phyloP scores from a whole-genome alignment of 2,888 invertebrate genomes.

The Blomia tropicalis region DNA sequence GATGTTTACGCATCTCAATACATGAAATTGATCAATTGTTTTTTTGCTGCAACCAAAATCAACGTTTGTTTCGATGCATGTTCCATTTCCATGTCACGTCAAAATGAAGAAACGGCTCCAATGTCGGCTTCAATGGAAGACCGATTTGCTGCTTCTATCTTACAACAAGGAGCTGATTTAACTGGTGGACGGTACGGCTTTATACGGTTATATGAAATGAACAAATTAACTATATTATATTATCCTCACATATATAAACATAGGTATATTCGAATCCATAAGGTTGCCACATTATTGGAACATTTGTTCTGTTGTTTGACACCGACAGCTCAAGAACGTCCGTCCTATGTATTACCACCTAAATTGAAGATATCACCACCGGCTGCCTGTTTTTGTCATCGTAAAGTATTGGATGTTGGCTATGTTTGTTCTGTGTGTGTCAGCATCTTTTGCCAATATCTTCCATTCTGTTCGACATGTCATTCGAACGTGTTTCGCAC shows the following conservation, averaged over 20 bases:
- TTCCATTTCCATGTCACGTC: conserved; percentile 50
- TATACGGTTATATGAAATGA: no score
- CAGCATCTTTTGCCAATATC: conserved; percentile 91
- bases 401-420: conserved; percentile 82
- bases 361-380: conserved; percentile 82
- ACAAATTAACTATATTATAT: no score
- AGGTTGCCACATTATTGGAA: conserved; percentile 66
- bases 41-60: conserved; percentile 79
- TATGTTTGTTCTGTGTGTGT: conserved; percentile 95
- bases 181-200: conserved; percentile 78
- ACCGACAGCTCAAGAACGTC: conserved; percentile 49
- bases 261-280: conserved; percentile 74
- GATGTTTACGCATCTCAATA: conserved; percentile 62
- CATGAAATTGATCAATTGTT: conserved; percentile 96
- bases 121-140: conserved; percentile 51
- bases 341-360: conserved; percentile 68
- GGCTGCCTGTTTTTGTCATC: conserved; percentile 93
- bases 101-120: conserved; percentile 52
- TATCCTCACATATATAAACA: no score
- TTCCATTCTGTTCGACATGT: conserved; percentile 91
- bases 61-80: conserved; percentile 81
- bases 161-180: conserved; percentile 65
- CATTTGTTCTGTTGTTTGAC: conserved; percentile 85
- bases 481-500: conserved; percentile 39
- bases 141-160: conserved; percentile 15